Percentiles rank a stretch among this genome's conserved stretches.
These are phyloP conservation scores for Siniperca chuatsi DNA, from an alignment of 2,113 vertebrate genomes.

Conservation along the genomic window DNA sequence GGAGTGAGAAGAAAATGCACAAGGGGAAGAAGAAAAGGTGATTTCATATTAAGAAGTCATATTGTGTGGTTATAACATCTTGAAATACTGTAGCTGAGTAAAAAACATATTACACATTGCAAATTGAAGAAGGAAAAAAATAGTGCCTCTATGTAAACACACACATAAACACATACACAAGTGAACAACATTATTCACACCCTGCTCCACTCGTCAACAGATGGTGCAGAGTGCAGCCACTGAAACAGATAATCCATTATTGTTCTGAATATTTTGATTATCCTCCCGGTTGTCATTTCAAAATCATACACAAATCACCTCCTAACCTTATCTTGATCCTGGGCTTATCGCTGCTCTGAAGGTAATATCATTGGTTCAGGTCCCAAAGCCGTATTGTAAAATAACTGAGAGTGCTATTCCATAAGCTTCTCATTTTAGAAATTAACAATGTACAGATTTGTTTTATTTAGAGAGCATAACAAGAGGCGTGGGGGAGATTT, in stretches of 20 bases:
- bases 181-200: conserved; percentile 40
- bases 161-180: conserved; percentile 23
- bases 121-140: not conserved
- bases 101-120: not conserved
- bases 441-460: conserved; percentile 62
- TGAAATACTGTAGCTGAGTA: not conserved
- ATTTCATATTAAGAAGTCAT: not conserved
- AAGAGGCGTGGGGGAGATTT: conserved; percentile 57
- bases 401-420: conserved; percentile 58
- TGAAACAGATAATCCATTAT: conserved; percentile 72
- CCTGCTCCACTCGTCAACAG: conserved; percentile 52
- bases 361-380: conserved; percentile 65
- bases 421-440: conserved; percentile 65
- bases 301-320: conserved; percentile 66
- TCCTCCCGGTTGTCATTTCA: conserved; percentile 60
- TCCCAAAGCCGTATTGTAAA: conserved; percentile 50
- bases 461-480: conserved; percentile 52
- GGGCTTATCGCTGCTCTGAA: conserved; percentile 25
- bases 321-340: conserved; percentile 66
- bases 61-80: not conserved
- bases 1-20: not conserved
- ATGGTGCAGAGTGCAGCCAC: conserved; percentile 61
- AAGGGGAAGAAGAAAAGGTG: not conserved
- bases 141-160: not conserved
- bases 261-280: conserved; percentile 77